Evolutionary conservation across 2,888 invertebrate species (phyloP).

Genomic region (Rhimphoctona megacephalus): DNA sequence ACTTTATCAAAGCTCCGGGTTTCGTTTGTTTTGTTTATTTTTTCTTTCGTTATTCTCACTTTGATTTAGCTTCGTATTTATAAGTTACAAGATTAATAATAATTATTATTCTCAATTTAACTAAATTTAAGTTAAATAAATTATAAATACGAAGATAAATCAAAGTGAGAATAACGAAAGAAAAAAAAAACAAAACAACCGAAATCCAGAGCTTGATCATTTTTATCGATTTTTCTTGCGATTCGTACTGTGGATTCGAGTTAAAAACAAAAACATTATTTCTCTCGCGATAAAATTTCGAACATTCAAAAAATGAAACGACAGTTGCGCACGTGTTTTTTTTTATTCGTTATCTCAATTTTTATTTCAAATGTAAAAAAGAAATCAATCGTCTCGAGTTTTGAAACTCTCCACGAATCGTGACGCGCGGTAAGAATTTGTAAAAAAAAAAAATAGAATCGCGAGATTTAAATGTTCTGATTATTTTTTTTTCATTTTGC

Average conservation of each 20-base stretch:
- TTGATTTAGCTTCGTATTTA: not conserved
- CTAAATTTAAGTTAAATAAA: too few species aligned
- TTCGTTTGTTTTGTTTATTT: not conserved
- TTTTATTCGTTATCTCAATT: not conserved
- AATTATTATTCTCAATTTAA: too few species aligned
- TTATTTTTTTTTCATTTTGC: not conserved
- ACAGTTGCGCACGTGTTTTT: too few species aligned
- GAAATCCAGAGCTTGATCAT: slow-evolving; percentile 49
- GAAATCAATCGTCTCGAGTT: not conserved
- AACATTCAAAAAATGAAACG: too few species aligned
- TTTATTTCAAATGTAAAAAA: not conserved
- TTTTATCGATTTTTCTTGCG: not conserved
- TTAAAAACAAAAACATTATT: not conserved
- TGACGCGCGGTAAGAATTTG: not conserved
- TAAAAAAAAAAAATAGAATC: too few species aligned
- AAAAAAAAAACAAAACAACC: not conserved
- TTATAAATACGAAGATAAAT: slow-evolving; percentile 3
- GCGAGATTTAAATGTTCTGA: too few species aligned
- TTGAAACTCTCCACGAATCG: not conserved
- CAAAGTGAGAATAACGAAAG: slow-evolving; percentile 2
- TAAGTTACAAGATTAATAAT: slow-evolving; percentile 29
- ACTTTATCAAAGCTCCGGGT: slow-evolving; percentile 54
- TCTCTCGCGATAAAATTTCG: not conserved
- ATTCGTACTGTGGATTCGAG: not conserved
- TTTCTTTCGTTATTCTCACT: slow-evolving; percentile 3